Conservation (phyloP, 2,113 vertebrate species). For the Micronycteris hirsuta region DNA sequence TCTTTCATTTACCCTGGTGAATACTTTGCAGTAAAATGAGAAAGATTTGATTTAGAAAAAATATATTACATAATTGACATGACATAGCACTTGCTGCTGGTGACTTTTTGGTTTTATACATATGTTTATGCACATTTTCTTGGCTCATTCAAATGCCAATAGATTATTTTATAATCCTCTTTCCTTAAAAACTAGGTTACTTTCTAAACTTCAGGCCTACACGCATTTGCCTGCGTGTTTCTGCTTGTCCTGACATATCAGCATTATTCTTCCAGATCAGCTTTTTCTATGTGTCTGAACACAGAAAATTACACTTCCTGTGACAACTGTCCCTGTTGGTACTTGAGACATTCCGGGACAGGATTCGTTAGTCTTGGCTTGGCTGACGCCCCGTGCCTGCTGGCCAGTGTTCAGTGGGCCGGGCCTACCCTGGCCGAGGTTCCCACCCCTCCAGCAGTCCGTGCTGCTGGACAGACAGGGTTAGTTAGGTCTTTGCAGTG, state of each 20-base stretch:
- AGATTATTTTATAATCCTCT: neutral
- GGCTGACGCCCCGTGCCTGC: neutral
- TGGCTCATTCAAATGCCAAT: neutral
- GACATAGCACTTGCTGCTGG: neutral
- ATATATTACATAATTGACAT: neutral
- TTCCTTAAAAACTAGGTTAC: neutral
- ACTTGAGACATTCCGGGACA: neutral
- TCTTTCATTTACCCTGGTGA: neutral
- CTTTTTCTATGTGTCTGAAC: neutral
- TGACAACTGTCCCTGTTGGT: neutral
- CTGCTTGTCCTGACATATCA: neutral
- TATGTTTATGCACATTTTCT: neutral
- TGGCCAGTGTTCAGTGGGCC: neutral
- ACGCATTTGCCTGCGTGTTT: neutral
- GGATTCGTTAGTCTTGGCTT: neutral
- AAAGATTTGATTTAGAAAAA: neutral
- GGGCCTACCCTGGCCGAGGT: neutral
- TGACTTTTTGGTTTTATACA: neutral
- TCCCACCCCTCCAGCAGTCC: neutral
- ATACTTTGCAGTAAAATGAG: neutral
- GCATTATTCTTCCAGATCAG: neutral
- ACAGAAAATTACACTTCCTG: neutral
- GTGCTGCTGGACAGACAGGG: fast-evolving
- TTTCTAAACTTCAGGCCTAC: neutral
- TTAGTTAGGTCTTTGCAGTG: neutral